These are phyloP conservation scores for Seira sanloemensis DNA, from an alignment of 2,888 invertebrate species.

Conservation along the genomic window DNA sequence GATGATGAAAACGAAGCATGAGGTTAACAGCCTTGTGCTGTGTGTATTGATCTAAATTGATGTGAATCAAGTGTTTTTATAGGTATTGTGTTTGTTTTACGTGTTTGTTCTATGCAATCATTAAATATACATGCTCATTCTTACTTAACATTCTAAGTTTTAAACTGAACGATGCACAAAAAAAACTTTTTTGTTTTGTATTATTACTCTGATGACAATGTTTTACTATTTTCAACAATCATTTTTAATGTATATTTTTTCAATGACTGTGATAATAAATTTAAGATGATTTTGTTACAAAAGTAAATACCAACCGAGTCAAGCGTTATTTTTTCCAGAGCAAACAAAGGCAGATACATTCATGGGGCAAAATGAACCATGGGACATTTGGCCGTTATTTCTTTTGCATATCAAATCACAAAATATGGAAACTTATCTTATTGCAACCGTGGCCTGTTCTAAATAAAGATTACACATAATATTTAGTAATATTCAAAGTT, in stretches of 20 bases:
- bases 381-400: not conserved
- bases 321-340: too few species aligned
- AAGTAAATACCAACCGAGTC: too few species aligned
- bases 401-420: not conserved
- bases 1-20: not conserved
- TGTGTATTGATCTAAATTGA: not conserved
- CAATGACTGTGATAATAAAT: slow-evolving; percentile 58
- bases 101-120: slow-evolving; percentile 55
- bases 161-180: slow-evolving; percentile 10
- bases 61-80: not conserved
- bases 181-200: not conserved
- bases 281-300: slow-evolving; percentile 40
- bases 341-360: not conserved
- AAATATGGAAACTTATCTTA: not conserved
- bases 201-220: not conserved
- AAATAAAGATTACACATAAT: too few species aligned
- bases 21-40: not conserved
- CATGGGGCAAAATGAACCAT: not conserved
- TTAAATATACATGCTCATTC: slow-evolving; percentile 50
- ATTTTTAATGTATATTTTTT: slow-evolving; percentile 61
- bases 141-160: slow-evolving; percentile 29
- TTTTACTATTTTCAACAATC: slow-evolving; percentile 19
- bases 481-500: too few species aligned
- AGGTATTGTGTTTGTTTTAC: not conserved
- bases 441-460: not conserved